Percentiles rank a stretch among this genome's conserved stretches.
Conservation (phyloP, 2,797 vertebrate species). For the Thaleichthys pacificus region DNA sequence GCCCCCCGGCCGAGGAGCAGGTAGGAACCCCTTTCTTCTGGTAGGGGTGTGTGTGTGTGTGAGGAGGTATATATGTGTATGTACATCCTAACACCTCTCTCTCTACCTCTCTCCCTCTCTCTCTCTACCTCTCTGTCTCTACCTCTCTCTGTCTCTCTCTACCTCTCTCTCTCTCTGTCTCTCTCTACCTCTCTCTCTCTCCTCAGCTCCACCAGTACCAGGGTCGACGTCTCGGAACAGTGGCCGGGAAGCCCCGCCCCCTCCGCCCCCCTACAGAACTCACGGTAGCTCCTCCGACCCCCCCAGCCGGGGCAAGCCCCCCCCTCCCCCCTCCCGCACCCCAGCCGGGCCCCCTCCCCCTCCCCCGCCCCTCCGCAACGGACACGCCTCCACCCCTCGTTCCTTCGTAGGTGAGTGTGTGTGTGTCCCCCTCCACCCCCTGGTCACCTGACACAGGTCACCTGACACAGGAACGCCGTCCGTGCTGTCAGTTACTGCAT, state of each 20-base stretch:
- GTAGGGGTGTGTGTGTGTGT: too few species aligned
- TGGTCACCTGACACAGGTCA: background rate
- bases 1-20: slow-evolving; percentile 82
- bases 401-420: slow-evolving; percentile 85
- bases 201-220: slow-evolving; percentile 81
- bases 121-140: slow-evolving; percentile 4
- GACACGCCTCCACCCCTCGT: slow-evolving; percentile 82
- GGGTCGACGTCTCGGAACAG: slow-evolving; percentile 74
- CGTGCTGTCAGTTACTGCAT: background rate
- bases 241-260: slow-evolving; percentile 84
- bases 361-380: slow-evolving; percentile 87
- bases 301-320: slow-evolving; percentile 78
- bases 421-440: background rate
- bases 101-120: background rate
- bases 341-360: slow-evolving; percentile 83
- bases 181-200: background rate
- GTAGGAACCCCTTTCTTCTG: slow-evolving; percentile 59
- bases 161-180: background rate
- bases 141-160: background rate
- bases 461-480: background rate
- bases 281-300: slow-evolving; percentile 78
- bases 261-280: slow-evolving; percentile 79
- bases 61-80: background rate
- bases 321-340: slow-evolving; percentile 82
- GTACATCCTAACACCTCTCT: too few species aligned